A percentile compares a stretch with the other conserved stretches of the same genome.
phyloP scores from a whole-genome alignment of 2,113 vertebrate species.

The Oncorhynchus tshawytscha region DNA sequence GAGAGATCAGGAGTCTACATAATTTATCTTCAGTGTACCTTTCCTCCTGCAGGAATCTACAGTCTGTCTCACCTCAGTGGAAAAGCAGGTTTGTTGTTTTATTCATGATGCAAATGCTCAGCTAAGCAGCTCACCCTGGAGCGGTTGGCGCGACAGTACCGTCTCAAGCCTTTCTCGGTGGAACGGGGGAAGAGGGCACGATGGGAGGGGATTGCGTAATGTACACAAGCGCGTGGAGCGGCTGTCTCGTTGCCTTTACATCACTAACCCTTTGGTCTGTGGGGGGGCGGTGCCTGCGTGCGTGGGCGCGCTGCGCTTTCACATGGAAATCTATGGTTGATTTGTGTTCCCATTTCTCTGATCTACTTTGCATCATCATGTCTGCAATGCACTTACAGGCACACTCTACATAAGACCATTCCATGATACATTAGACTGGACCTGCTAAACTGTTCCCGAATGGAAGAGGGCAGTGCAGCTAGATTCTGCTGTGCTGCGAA shows the following conservation, averaged over 20 bases:
- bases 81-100: conserved; percentile 34
- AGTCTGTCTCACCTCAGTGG: conserved; percentile 13
- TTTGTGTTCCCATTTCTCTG: conserved; percentile 10
- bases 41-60: background rate
- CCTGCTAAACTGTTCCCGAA: too few relatives aligned
- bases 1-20: background rate
- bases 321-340: conserved; percentile 48
- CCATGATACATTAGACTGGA: too few relatives aligned
- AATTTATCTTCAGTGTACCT: background rate
- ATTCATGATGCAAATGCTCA: conserved; percentile 29
- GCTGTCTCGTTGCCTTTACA: conserved; percentile 54
- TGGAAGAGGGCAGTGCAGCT: too few relatives aligned
- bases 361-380: background rate
- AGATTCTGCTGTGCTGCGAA: too few relatives aligned
- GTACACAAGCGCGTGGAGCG: background rate
- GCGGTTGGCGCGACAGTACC: background rate
- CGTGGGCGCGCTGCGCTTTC: conserved; percentile 55
- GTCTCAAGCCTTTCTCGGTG: background rate
- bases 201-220: conserved; percentile 20
- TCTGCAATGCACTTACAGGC: background rate
- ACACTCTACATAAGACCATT: background rate
- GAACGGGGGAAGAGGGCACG: background rate
- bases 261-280: conserved; percentile 52
- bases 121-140: conserved; percentile 6
- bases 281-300: background rate